phyloP scores from a whole-genome alignment of 2,888 invertebrate genomes.

The Zaprionus obscuricornis region DNA sequence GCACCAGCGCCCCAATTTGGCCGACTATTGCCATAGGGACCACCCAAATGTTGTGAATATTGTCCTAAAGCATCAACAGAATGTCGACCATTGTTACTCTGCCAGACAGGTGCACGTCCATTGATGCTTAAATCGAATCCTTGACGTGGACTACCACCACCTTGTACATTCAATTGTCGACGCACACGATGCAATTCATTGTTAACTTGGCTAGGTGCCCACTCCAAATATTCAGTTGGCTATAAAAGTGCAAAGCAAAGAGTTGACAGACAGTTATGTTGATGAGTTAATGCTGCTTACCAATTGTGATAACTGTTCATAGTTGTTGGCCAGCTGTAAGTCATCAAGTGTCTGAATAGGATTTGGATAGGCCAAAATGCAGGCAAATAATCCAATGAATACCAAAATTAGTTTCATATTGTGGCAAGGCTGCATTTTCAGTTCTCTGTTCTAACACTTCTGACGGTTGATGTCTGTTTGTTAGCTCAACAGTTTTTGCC shows the following conservation, averaged over 20 bases:
- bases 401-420: constrained; percentile 13
- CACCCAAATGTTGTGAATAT: constrained; percentile 80
- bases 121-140: constrained; percentile 68
- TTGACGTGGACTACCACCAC: constrained; percentile 65
- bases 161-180: constrained; percentile 54
- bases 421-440: constrained; percentile 23
- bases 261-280: background rate
- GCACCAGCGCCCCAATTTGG: constrained; percentile 63
- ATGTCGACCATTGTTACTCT: constrained; percentile 73
- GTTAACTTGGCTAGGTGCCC: background rate
- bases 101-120: constrained; percentile 73
- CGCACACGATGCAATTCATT: constrained; percentile 24
- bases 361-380: constrained; percentile 8
- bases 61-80: constrained; percentile 69
- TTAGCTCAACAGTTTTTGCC: background rate
- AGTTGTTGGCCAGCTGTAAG: too few species aligned
- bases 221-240: background rate
- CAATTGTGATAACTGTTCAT: too few species aligned
- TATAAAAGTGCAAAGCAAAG: background rate
- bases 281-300: background rate
- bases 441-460: background rate
- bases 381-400: constrained; percentile 7
- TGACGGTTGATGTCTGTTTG: background rate
- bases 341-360: background rate
- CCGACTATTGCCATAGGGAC: constrained; percentile 77